A percentile compares a stretch with the other conserved stretches of the same genome.
These are phyloP conservation scores for Thalassaphorura encarpata DNA, from an alignment of 1,140 invertebrate genomes.

Conservation along the genomic window DNA sequence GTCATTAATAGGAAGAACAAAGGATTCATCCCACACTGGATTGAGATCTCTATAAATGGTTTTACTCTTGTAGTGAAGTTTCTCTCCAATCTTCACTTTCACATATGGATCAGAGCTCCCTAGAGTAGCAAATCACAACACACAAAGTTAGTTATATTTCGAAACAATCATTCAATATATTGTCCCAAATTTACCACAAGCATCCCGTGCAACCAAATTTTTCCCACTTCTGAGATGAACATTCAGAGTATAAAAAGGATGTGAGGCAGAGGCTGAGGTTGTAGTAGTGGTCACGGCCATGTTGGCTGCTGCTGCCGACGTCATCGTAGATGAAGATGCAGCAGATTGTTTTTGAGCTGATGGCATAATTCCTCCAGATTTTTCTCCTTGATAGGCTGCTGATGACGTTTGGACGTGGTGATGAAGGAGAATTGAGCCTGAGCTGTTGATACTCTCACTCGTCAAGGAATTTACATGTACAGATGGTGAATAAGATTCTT, in stretches of 20 bases:
- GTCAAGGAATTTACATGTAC: too few relatives aligned
- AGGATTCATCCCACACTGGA: conserved; percentile 92
- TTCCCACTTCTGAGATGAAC: conserved; percentile 75
- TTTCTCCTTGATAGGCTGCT: too few relatives aligned
- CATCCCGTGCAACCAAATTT: conserved; percentile 85
- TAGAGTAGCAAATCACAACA: conserved; percentile 38
- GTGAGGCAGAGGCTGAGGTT: too few relatives aligned
- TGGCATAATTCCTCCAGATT: too few relatives aligned
- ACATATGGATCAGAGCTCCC: conserved; percentile 97
- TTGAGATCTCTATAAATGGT: conserved; percentile 68
- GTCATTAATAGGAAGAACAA: conserved; percentile 89
- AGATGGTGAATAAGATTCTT: too few relatives aligned
- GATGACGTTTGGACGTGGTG: too few relatives aligned
- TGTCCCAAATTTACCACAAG: conserved; percentile 62
- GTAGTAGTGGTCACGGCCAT: too few relatives aligned
- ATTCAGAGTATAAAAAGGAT: conserved; percentile 81
- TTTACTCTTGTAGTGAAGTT: conserved; percentile 85
- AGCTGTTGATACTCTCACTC: too few relatives aligned
- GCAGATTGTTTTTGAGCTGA: too few relatives aligned
- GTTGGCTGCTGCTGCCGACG: too few relatives aligned
- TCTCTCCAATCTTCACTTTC: conserved; percentile 85
- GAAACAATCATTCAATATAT: not conserved
- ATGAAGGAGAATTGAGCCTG: too few relatives aligned
- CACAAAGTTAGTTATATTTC: not conserved
- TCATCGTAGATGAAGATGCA: too few relatives aligned